Conservation (phyloP, 2,797 vertebrate species). For the Gadopsis bispinosus region DNA sequence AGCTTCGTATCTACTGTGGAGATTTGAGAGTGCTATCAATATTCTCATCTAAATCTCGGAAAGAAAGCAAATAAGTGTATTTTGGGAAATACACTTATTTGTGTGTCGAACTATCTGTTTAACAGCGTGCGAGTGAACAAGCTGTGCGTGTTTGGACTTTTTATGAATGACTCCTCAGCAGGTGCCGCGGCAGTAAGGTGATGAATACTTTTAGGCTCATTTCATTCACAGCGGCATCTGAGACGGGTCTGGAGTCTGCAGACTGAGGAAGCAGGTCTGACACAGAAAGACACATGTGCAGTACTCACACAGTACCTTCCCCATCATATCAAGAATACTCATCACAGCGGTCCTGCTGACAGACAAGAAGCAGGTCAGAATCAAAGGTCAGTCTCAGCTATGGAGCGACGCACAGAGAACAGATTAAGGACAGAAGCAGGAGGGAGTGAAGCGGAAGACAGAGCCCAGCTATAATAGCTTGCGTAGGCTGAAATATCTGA, state of each 20-base stretch:
- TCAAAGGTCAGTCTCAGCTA: conserved; percentile 42
- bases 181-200: conserved; percentile 66
- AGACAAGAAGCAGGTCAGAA: conserved; percentile 43
- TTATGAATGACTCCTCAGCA: conserved; percentile 66
- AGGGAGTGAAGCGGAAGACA: conserved; percentile 66
- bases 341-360: conserved; percentile 33
- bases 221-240: conserved; percentile 72
- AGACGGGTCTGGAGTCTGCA: conserved; percentile 68
- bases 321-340: conserved; percentile 6
- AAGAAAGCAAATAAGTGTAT: background rate
- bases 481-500: conserved; percentile 84
- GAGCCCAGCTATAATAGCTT: conserved; percentile 80
- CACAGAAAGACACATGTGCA: conserved; percentile 29
- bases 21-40: background rate
- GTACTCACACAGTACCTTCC: background rate
- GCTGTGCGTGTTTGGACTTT: conserved; percentile 32
- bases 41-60: background rate
- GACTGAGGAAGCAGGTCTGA: conserved; percentile 30
- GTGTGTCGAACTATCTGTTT: conserved; percentile 4
- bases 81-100: background rate
- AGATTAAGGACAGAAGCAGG: conserved; percentile 53
- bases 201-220: conserved; percentile 72
- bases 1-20: background rate
- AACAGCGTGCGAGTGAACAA: conserved; percentile 29
- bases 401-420: conserved; percentile 34